These are phyloP conservation scores for Notolepis coatsorum DNA, from an alignment of 2,797 vertebrate genomes.

Conservation along the genomic window DNA sequence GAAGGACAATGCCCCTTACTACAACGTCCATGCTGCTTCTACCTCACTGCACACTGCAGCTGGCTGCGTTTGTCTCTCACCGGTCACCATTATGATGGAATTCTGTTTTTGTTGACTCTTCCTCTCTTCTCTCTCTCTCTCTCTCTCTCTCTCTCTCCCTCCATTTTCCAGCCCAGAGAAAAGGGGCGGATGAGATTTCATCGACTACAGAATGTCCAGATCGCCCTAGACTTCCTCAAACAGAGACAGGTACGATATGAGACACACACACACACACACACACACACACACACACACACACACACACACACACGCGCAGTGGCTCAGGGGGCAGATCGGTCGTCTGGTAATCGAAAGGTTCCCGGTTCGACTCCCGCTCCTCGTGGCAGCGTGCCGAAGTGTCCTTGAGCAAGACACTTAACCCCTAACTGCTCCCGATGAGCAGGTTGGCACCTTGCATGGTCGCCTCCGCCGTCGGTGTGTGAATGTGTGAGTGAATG, in stretches of 20 bases:
- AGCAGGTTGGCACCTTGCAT: too few relatives aligned
- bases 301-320: background rate
- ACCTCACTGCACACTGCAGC: conserved; percentile 58
- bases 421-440: too few relatives aligned
- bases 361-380: background rate
- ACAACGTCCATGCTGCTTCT: conserved; percentile 19
- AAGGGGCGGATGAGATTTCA: conserved; percentile 98
- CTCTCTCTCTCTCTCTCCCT: background rate
- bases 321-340: too few relatives aligned
- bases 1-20: conserved; percentile 40
- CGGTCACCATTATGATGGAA: background rate
- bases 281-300: background rate
- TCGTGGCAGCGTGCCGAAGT: too few relatives aligned
- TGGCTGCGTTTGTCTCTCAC: conserved; percentile 35
- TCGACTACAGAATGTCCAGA: conserved; percentile 97
- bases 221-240: conserved; percentile 98
- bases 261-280: background rate
- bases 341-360: too few relatives aligned
- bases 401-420: too few relatives aligned
- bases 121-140: background rate
- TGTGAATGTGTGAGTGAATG: too few relatives aligned
- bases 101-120: background rate
- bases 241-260: conserved; percentile 89
- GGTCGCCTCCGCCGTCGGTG: too few relatives aligned
- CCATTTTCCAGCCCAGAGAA: conserved; percentile 88